These are phyloP conservation scores for Alces alces DNA, from an alignment of 2,113 vertebrate genomes.

Conservation along the genomic window DNA sequence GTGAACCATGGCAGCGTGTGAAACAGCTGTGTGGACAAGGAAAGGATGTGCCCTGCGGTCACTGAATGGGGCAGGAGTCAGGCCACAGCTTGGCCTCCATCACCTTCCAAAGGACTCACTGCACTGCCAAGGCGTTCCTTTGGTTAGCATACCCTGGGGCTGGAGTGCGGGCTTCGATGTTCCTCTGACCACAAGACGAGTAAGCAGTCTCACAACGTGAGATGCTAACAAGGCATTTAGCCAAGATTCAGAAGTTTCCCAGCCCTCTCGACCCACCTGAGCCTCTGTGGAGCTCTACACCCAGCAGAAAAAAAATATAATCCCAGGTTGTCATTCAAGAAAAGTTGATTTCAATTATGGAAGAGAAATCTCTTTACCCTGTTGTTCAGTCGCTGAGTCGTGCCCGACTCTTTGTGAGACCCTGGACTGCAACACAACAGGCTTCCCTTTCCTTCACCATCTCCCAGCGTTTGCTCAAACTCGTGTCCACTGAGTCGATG, in stretches of 20 bases:
- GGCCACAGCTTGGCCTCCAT: too few species aligned
- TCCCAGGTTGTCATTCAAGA: not conserved
- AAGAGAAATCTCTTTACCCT: not conserved
- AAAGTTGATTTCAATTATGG: not conserved
- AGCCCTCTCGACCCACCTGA: not conserved
- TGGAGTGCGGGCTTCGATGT: too few species aligned
- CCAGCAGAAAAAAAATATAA: not conserved
- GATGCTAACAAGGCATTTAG: not conserved
- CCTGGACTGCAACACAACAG: not conserved
- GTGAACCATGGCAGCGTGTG: not conserved
- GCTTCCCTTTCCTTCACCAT: not conserved
- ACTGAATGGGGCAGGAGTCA: not conserved
- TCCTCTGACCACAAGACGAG: not conserved
- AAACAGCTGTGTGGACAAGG: not conserved
- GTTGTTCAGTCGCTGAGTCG: not conserved
- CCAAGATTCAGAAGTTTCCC: not conserved
- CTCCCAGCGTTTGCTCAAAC: not conserved
- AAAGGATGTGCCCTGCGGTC: not conserved
- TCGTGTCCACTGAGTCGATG: not conserved
- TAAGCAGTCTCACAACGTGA: not conserved
- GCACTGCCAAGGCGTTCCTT: not conserved
- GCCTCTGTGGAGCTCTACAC: not conserved
- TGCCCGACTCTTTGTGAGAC: not conserved
- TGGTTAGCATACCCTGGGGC: not conserved
- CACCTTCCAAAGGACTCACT: not conserved